Base-by-base conservation (phyloP, 2,797 vertebrate genomes). In the Dendrocincla fuliginosa region DNA sequence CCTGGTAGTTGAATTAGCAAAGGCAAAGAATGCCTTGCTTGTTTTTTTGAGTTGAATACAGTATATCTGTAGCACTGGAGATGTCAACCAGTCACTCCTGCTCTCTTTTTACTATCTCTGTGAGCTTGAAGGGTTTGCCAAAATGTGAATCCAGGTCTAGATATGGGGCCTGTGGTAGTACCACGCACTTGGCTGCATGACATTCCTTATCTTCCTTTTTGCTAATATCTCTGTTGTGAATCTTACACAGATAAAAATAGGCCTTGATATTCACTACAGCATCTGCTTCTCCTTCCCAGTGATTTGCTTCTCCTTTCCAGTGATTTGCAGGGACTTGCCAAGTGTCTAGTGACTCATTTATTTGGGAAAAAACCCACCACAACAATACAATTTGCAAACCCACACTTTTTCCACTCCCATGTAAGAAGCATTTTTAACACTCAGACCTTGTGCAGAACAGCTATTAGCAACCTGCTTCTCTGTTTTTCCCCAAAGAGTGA, bases 301-400 rank as follows among this genome's bases (percentile, higher is more conserved):
- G 60, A 42, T 63, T 42, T 42, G 60, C 55, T 84, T 83, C 80
- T 95, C 33, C 65, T 80, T 86, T 60, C 49, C 63, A 65, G 63
- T 33, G 63, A 65, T 65, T 46, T 65, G 32, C 76, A 96, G 78
- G 65, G 84, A 87, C 87, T 92, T 96, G 96, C 95, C 96, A 97
- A 97, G 74, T 96, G 83, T 76, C 80, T 92, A 91, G 59, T 90
- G 93, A 97, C 67, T 95, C 91, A 96, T 91, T 94, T 95, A 96
- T 96, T 84, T 94, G 76, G 91, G 91, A 59, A 89, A 78, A 93
- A 96, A 92, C 6, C 3, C 10, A 93, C 89, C 86, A 93, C 77
- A 94, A 95, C 81, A 97, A 93, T 84, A 46, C 39, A 90, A 93
- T 90, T 75, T 83, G 79, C 57, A 94, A 94, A 92, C 55, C 75